Evolutionary conservation across 30 jellyfish, hydroid and myxozoan genomes (phyloP).

Genomic region (Aurelia aurita): DNA sequence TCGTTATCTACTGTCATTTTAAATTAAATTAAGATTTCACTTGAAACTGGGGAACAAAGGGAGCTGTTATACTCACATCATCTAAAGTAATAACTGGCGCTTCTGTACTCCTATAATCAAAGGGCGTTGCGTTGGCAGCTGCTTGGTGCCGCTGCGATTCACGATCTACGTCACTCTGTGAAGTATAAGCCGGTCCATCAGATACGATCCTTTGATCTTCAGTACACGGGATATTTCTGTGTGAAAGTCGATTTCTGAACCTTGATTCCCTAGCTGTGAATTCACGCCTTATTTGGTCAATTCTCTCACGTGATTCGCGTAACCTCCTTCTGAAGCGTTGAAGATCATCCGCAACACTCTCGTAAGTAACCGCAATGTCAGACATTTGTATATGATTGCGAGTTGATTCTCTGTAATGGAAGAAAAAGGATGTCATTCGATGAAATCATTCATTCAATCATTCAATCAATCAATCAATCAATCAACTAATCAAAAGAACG

Average conservation of each 20-base stretch:
- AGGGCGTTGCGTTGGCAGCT: constrained; percentile 1
- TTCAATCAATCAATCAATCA: too few species aligned
- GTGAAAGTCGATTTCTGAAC: constrained; percentile 29
- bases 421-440: too few species aligned
- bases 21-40: neutral
- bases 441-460: too few species aligned
- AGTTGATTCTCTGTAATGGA: too few species aligned
- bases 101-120: constrained; percentile 14
- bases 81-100: constrained; percentile 61
- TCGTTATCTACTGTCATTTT: too few species aligned
- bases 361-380: constrained; percentile 20
- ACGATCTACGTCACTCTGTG: constrained; percentile 42
- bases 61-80: constrained; percentile 41
- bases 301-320: constrained; percentile 74
- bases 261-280: constrained; percentile 42
- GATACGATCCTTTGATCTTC: constrained; percentile 45
- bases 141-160: neutral
- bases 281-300: constrained; percentile 46
- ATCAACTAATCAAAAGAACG: too few species aligned
- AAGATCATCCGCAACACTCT: constrained; percentile 53
- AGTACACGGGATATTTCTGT: constrained; percentile 22
- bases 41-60: neutral
- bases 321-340: constrained; percentile 71
- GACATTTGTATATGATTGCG: neutral
- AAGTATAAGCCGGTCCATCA: constrained; percentile 57